Evolutionary conservation across 2,888 invertebrate genomes (phyloP), one percentile per base, ranked within the genome.

Genomic region (Halocaridina rubra): DNA sequence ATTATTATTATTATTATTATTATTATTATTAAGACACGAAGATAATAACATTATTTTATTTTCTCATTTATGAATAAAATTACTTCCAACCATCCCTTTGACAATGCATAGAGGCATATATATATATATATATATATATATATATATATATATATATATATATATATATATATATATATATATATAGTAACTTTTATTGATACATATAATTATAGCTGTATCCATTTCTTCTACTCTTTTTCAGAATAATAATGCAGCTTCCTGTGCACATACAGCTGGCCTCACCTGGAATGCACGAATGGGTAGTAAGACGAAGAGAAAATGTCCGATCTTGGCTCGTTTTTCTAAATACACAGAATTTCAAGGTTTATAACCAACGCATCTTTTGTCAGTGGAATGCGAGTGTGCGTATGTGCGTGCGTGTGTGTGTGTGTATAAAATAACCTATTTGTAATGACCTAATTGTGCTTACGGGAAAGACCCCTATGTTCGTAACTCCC

Each of bases 311-410:
- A 61, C 89, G 90, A 13, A 89, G 91, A 61, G 90, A 91, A 79
- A 90, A 90, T 33, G 90, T 92, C 39, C 89, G 90, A 67, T 91
- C 91, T 79, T 92, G 92, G 92, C 89, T 89, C 72, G 90, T 91
- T 59, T 92, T 92, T 88, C 86, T 91, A 80, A 91, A 91, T 87
- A 91, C 91, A n/a, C 89, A 89, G 74, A 91, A 90, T 81, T 91
- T 92, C 89, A 85, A 79, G 75, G 87, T 85, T n/a, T n/a, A n/a
- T n/a, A n/a, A n/a, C n/a, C n/a, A n/a, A n/a, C n/a, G n/a, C n/a
- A n/a, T n/a, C n/a, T n/a, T n/a, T n/a, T n/a, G n/a, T n/a, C n/a
- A n/a, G n/a, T n/a, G n/a, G n/a, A n/a, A n/a, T n/a, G n/a, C n/a
- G n/a, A n/a, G n/a, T n/a, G n/a, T n/a, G n/a, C n/a, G n/a, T n/a